Evolutionary conservation across 2,113 vertebrate genomes (phyloP).

Genomic region (Rhipidura dahli): DNA sequence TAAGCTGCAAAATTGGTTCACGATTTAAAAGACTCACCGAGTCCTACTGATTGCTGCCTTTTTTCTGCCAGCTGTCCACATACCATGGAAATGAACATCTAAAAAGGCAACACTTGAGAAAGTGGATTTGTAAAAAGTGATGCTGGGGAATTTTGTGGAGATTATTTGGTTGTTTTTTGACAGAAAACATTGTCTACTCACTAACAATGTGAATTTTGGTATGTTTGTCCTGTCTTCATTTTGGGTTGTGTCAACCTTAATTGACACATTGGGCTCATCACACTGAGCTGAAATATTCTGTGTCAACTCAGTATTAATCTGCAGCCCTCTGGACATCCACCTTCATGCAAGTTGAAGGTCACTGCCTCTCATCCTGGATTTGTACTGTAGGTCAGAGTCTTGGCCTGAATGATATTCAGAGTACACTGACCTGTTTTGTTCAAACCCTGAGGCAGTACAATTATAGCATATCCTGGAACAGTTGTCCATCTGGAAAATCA

Average conservation of each 20-base stretch:
- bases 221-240: neutral
- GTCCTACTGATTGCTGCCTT: neutral
- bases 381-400: neutral
- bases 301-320: neutral
- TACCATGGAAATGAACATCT: neutral
- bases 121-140: neutral
- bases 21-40: neutral
- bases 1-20: neutral
- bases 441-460: neutral
- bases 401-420: neutral
- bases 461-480: neutral
- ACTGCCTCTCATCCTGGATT: neutral
- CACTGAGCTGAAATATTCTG: neutral
- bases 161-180: neutral
- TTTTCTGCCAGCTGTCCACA: neutral
- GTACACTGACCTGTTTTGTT: neutral
- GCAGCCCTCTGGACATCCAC: neutral
- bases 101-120: neutral
- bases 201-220: neutral
- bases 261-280: neutral
- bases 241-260: neutral
- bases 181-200: neutral
- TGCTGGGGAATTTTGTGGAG: neutral
- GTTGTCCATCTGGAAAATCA: conserved; percentile 33
- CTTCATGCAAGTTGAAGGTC: neutral